Percentiles rank a stretch among this genome's conserved stretches.
Evolutionary conservation across 1,140 invertebrate species (phyloP).

Genomic region (Bombus turneri): DNA sequence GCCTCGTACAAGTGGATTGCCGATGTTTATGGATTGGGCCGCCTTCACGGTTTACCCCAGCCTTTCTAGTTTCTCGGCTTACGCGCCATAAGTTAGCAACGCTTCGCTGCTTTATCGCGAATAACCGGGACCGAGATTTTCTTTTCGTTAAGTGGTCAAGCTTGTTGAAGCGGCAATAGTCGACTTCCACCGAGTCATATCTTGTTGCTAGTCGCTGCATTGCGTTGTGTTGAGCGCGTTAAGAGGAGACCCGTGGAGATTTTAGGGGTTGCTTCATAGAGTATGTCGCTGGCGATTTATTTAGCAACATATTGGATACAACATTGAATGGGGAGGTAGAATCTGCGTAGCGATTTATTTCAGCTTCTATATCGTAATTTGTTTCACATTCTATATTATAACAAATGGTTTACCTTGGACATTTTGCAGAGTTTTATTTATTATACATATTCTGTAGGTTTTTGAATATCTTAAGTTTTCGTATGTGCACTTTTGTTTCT

Average conservation of each 20-base stretch:
- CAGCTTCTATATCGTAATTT: neutral
- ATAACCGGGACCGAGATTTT: neutral
- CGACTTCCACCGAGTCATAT: too few species aligned
- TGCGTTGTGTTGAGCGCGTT: too few species aligned
- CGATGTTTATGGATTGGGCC: constrained; percentile 46
- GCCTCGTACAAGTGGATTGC: constrained; percentile 43
- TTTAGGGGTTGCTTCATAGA: neutral
- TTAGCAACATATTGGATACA: neutral
- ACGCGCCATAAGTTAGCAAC: constrained; percentile 40
- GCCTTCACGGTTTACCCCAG: neutral
- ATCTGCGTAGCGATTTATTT: neutral
- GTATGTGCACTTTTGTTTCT: too few species aligned
- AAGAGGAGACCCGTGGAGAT: too few species aligned
- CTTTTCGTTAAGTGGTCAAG: constrained; percentile 15
- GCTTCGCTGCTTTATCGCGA: constrained; percentile 42
- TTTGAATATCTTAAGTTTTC: too few species aligned
- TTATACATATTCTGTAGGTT: too few species aligned
- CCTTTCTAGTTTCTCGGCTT: neutral
- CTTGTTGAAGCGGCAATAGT: neutral
- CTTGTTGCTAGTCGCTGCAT: too few species aligned
- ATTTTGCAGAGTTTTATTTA: too few species aligned
- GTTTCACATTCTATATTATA: too few species aligned
- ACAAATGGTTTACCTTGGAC: too few species aligned
- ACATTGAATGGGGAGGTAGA: neutral
- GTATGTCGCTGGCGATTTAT: neutral